These are phyloP conservation scores for Coelopa frigida DNA, from an alignment of 1,140 invertebrate genomes.

Conservation along the genomic window DNA sequence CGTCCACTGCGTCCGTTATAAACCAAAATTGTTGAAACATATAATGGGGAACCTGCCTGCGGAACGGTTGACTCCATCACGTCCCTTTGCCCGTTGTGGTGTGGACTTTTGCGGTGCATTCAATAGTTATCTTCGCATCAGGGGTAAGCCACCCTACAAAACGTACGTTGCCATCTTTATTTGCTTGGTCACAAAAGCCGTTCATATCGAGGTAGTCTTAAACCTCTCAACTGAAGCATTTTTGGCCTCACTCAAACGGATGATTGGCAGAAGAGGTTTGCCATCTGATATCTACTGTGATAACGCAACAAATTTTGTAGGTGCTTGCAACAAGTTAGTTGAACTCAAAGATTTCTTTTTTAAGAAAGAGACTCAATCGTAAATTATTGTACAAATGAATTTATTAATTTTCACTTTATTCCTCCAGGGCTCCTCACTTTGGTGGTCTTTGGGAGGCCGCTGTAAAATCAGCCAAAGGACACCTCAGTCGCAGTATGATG, in stretches of 20 bases:
- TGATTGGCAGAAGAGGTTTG: slow-evolving; percentile 24
- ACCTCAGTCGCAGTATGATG: slow-evolving; percentile 19
- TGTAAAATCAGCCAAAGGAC: slow-evolving; percentile 28
- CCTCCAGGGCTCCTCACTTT: slow-evolving; percentile 23
- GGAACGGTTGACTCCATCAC: neutral
- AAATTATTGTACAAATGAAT: slow-evolving; percentile 4
- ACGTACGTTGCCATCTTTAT: slow-evolving; percentile 28
- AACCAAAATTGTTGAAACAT: slow-evolving; percentile 18
- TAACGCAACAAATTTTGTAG: slow-evolving; percentile 32
- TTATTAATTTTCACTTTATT: slow-evolving; percentile 26
- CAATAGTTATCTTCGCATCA: slow-evolving; percentile 9
- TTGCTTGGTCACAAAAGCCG: slow-evolving; percentile 25
- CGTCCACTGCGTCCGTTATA: slow-evolving; percentile 26
- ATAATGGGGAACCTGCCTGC: slow-evolving; percentile 8
- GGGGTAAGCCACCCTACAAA: slow-evolving; percentile 14
- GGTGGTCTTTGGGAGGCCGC: too few relatives aligned
- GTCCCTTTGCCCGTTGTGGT: slow-evolving; percentile 22
- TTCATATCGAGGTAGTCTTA: slow-evolving; percentile 29
- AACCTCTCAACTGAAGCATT: slow-evolving; percentile 25
- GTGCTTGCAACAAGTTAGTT: slow-evolving; percentile 17
- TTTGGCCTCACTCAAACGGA: slow-evolving; percentile 25
- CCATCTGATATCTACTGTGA: slow-evolving; percentile 25
- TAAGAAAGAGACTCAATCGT: neutral
- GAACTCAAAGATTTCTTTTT: neutral
- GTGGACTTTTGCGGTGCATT: slow-evolving; percentile 41